These are phyloP conservation scores for Pteropus alecto DNA, from an alignment of 2,113 vertebrate genomes.

Conservation along the genomic window DNA sequence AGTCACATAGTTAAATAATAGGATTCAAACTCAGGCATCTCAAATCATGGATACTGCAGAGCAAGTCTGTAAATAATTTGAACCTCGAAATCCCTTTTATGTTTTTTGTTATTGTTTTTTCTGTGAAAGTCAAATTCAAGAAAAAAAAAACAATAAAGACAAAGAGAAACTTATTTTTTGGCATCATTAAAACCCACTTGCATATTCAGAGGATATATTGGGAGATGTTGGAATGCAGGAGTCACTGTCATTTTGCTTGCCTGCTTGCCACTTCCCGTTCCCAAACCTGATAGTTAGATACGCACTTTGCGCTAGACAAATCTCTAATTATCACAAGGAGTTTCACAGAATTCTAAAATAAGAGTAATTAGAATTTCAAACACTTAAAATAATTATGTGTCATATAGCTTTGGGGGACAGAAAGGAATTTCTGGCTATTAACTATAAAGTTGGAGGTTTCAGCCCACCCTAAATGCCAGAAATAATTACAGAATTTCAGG, in stretches of 20 bases:
- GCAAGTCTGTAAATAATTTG: not conserved
- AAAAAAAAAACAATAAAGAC: not conserved
- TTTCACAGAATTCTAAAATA: constrained; percentile 35
- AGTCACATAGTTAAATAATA: not conserved
- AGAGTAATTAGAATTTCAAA: constrained; percentile 49
- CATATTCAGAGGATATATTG: too few species aligned
- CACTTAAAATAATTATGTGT: constrained; percentile 55
- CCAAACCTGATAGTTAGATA: not conserved
- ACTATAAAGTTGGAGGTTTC: not conserved
- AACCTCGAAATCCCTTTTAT: not conserved
- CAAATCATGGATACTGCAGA: not conserved
- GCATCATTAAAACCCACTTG: not conserved
- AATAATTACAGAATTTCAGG: constrained; percentile 52
- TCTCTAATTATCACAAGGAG: constrained; percentile 14
- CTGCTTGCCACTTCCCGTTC: not conserved
- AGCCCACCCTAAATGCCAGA: not conserved
- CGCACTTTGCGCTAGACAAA: not conserved
- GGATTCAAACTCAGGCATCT: not conserved
- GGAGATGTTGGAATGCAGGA: not conserved
- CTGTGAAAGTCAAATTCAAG: not conserved
- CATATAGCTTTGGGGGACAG: constrained; percentile 11
- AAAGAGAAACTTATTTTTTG: not conserved
- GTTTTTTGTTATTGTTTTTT: not conserved
- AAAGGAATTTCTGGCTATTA: constrained; percentile 9
- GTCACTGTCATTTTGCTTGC: not conserved